phyloP scores from a whole-genome alignment of 2,797 vertebrate species.

The Periophthalmus magnuspinnatus region DNA sequence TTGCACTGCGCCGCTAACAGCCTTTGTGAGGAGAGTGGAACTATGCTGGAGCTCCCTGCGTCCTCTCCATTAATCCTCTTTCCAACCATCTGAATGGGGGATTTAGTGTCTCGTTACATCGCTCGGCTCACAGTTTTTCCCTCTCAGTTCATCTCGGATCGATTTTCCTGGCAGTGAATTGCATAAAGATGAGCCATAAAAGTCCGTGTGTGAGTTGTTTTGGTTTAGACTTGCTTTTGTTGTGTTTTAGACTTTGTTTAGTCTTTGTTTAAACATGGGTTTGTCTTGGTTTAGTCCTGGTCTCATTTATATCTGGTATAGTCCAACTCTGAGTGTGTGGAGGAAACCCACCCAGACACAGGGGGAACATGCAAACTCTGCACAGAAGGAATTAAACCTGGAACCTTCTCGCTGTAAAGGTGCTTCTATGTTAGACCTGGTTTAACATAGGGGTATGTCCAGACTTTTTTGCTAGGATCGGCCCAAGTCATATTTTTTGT shows the following conservation, averaged over 20 bases:
- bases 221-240: conserved; percentile 1
- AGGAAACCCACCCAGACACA: too few species aligned
- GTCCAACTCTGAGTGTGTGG: too few species aligned
- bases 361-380: too few species aligned
- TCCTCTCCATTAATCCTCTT: conserved; percentile 46
- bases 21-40: conserved; percentile 7
- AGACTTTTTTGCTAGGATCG: too few species aligned
- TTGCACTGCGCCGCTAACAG: conserved; percentile 17
- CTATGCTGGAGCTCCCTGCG: conserved; percentile 14
- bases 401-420: too few species aligned
- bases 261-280: background rate
- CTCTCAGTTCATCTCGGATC: conserved; percentile 44
- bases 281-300: background rate
- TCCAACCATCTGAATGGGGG: conserved; percentile 38
- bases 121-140: conserved; percentile 35
- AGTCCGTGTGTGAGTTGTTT: conserved; percentile 35
- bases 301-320: too few species aligned
- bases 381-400: too few species aligned
- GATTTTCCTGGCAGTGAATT: conserved; percentile 52
- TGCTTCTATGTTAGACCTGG: too few species aligned
- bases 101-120: conserved; percentile 53
- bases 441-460: too few species aligned
- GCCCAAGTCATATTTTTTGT: too few species aligned
- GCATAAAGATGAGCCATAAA: conserved; percentile 48
- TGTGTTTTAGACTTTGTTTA: background rate